Evolutionary conservation across 2,888 invertebrate species (phyloP).

Genomic region (Nephrocerus scutellatus): DNA sequence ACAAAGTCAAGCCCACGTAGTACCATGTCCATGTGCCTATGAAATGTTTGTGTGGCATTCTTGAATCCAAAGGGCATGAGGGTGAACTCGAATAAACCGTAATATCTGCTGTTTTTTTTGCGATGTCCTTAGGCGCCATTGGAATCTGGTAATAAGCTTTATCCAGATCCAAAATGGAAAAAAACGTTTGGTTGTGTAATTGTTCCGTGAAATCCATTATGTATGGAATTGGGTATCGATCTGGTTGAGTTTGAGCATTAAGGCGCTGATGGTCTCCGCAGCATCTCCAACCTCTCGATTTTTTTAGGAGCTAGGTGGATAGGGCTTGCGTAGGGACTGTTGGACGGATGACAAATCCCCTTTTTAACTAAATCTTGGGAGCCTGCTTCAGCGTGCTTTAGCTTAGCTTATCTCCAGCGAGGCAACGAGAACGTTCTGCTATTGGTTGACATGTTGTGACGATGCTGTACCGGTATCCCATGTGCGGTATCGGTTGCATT

Average conservation of each 20-base stretch:
- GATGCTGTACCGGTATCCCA: too few species aligned
- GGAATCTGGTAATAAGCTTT: slow-evolving; percentile 11
- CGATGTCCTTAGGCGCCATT: slow-evolving; percentile 8
- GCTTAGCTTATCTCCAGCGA: slow-evolving; percentile 9
- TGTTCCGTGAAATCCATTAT: slow-evolving; percentile 7
- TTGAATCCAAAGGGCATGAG: slow-evolving; percentile 34
- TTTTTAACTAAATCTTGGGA: slow-evolving; percentile 2
- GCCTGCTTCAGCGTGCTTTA: slow-evolving; percentile 2
- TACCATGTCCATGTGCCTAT: slow-evolving; percentile 32
- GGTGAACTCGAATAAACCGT: slow-evolving; percentile 34
- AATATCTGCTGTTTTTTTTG: slow-evolving; percentile 26
- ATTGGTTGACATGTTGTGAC: slow-evolving; percentile 9
- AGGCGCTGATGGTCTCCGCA: slow-evolving; percentile 9
- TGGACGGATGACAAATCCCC: too few species aligned
- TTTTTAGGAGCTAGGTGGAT: slow-evolving; percentile 11
- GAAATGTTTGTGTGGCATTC: slow-evolving; percentile 36
- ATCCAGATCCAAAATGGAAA: slow-evolving; percentile 5
- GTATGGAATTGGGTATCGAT: slow-evolving; percentile 32
- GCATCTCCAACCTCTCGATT: slow-evolving; percentile 2
- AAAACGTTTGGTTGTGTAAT: slow-evolving; percentile 1
- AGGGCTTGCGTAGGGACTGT: slow-evolving; percentile 6
- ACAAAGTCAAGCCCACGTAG: slow-evolving; percentile 23
- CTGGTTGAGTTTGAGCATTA: slow-evolving; percentile 28
- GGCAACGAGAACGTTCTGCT: slow-evolving; percentile 4
- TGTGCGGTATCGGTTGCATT: too few species aligned